Conservation (phyloP, 1,140 invertebrate genomes). For the Augochlora pura region DNA sequence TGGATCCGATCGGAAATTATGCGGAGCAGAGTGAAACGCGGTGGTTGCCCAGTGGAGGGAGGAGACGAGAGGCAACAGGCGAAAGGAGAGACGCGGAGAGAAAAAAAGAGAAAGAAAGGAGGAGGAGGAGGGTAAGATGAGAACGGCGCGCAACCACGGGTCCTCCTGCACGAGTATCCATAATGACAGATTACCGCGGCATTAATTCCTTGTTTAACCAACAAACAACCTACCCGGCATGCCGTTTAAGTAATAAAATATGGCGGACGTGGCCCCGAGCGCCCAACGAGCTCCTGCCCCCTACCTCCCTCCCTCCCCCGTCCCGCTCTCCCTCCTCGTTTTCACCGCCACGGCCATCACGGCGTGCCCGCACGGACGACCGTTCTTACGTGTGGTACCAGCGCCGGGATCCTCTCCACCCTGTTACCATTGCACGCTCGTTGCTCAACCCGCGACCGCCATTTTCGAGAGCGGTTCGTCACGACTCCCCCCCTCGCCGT, state of each 20-base stretch:
- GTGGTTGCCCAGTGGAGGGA: neutral
- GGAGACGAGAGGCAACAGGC: neutral
- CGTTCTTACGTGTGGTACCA: slow-evolving; percentile 24
- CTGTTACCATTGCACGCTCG: slow-evolving; percentile 32
- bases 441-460: slow-evolving; percentile 38
- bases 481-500: neutral
- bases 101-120: neutral
- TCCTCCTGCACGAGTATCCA: slow-evolving; percentile 59
- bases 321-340: too few species aligned
- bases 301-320: slow-evolving; percentile 4
- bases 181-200: slow-evolving; percentile 71
- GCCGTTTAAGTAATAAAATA: slow-evolving; percentile 74
- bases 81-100: neutral
- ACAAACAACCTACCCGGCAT: slow-evolving; percentile 70
- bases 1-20: slow-evolving; percentile 41
- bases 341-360: slow-evolving; percentile 14
- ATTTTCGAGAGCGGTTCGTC: slow-evolving; percentile 37
- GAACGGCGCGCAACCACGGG: slow-evolving; percentile 47
- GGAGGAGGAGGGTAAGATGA: neutral
- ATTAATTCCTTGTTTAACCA: slow-evolving; percentile 74
- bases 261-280: slow-evolving; percentile 61
- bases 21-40: slow-evolving; percentile 36
- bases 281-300: slow-evolving; percentile 37
- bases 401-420: slow-evolving; percentile 25
- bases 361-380: too few species aligned